Percentiles rank a stretch among this genome's conserved stretches.
Conservation (phyloP, 2,113 vertebrate species). For the Neolamprologus tretocephalus region DNA sequence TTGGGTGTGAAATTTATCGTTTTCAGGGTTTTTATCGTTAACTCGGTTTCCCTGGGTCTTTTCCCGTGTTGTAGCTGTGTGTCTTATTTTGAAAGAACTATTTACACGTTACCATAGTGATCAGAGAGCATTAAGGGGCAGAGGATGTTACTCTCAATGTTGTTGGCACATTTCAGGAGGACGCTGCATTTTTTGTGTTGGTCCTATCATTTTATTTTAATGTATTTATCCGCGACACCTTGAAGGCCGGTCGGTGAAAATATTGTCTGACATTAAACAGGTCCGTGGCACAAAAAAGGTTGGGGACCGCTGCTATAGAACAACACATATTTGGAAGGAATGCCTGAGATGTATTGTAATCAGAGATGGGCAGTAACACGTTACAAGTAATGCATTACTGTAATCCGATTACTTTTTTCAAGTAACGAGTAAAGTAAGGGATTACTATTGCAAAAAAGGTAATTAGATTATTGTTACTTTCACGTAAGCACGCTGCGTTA, state of each 20-base stretch:
- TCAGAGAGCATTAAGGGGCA: not conserved
- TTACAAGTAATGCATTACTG: not conserved
- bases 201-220: not conserved
- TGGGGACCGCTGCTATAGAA: not conserved
- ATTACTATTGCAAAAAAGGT: not conserved
- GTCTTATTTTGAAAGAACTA: not conserved
- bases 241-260: not conserved
- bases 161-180: not conserved
- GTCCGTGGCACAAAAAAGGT: not conserved
- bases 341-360: not conserved
- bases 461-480: not conserved
- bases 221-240: not conserved
- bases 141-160: not conserved
- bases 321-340: not conserved
- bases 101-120: not conserved
- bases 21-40: not conserved
- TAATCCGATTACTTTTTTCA: not conserved
- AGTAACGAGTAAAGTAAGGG: not conserved
- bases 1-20: not conserved
- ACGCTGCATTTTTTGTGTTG: not conserved
- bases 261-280: not conserved
- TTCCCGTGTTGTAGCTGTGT: accelerated
- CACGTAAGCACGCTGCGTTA: not conserved
- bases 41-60: not conserved
- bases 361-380: not conserved